Evolutionary conservation across 1,140 invertebrate genomes (phyloP), one percentile per base, ranked within the genome.

Genomic region (Choristoneura fumiferana): DNA sequence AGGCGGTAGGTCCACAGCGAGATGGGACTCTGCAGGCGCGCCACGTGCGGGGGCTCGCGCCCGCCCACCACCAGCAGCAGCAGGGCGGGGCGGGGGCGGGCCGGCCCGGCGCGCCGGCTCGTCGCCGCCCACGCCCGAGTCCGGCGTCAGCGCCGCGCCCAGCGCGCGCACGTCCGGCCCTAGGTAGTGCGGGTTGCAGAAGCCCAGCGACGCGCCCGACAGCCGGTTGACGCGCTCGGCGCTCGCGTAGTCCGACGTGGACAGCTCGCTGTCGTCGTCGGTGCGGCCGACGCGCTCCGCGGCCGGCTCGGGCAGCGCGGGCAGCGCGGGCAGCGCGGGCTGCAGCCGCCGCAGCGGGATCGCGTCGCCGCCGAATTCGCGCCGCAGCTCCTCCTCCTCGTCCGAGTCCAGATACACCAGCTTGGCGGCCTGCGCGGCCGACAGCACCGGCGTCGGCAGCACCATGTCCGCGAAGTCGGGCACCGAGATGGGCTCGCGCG

Each of bases 181-280:
- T 37, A 94, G 75, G 65, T 95, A 95, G 67, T 95, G 94, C 0
- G 94, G 94, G 76, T 95, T 95, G 58, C 93, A 94, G 67, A 94
- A 94, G 0, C 93, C 93, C 79, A 54, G 87, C 67, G 92, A 92
- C 75, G 71, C 91, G 58, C 77, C 93, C 62, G 76, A 92, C 69
- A 82, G 81, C 73, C 77, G 89, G 76, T 92, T 92, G 1, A 93
- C 84, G 0, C 92, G 92, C 73, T 94, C 94, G 34, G 95, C 94
- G 67, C 94, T 95, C 17, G 93, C 93, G 71, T 95, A 95, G 71
- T 95, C 94, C 0, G 94, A 95, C 0, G 94, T 95, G 0, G 93
- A 93, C 53, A 91, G 72, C 63, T 94, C 93, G 17, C 92, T 92
- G 1, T 90, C 90, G 8, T 91, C 92, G 65, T 94, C 92, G 62